phyloP scores from a whole-genome alignment of 2,797 vertebrate species.

The Orientallactaga sibirica region DNA sequence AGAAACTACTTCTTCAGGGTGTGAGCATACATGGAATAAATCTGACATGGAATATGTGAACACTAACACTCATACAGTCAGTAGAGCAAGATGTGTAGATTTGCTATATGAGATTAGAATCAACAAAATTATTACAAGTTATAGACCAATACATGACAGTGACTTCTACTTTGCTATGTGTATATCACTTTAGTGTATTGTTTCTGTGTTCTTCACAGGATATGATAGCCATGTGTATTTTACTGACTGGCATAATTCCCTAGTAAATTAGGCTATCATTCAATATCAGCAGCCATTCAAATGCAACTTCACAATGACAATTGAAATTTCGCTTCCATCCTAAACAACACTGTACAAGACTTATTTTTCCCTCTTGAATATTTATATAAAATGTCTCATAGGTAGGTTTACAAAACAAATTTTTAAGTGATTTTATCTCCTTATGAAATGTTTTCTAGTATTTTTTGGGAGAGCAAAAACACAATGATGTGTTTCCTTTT shows the following conservation, averaged over 20 bases:
- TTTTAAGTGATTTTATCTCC: slow-evolving; percentile 30
- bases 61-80: neutral
- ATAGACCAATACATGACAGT: neutral
- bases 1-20: slow-evolving; percentile 37
- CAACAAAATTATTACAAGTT: neutral
- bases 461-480: slow-evolving; percentile 9
- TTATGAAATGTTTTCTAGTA: slow-evolving; percentile 69
- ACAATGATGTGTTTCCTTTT: slow-evolving; percentile 64
- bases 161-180: neutral
- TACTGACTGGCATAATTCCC: slow-evolving; percentile 20
- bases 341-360: slow-evolving; percentile 6
- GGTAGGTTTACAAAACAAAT: slow-evolving; percentile 2
- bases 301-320: neutral
- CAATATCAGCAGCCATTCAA: slow-evolving; percentile 25
- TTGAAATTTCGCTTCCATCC: slow-evolving; percentile 49
- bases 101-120: neutral
- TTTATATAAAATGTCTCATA: slow-evolving; percentile 25
- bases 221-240: neutral
- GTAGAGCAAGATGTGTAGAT: neutral
- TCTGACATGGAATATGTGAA: neutral
- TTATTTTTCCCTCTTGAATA: neutral
- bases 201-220: neutral
- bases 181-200: neutral
- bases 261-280: slow-evolving; percentile 45
- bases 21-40: neutral